phyloP scores from a whole-genome alignment of 2,888 invertebrate species.

The Tethea ocularis region DNA sequence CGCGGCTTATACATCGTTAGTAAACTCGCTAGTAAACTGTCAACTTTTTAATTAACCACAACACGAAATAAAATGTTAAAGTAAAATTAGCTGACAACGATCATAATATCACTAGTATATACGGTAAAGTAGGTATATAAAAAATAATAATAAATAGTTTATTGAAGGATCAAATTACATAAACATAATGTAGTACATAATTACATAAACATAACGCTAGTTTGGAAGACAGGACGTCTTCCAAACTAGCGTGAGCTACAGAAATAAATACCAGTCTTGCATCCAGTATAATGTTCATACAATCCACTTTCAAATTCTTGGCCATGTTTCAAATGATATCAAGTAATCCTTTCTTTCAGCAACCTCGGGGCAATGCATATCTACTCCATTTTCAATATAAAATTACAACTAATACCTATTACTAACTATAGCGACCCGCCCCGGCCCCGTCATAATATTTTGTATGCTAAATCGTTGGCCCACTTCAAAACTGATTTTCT shows the following conservation, averaged over 20 bases:
- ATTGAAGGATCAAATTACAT: too few relatives aligned
- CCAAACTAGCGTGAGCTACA: too few relatives aligned
- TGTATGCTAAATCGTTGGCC: too few relatives aligned
- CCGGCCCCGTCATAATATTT: too few relatives aligned
- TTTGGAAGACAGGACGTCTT: neutral
- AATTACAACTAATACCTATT: neutral
- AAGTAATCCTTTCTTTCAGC: neutral
- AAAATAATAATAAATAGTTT: too few relatives aligned
- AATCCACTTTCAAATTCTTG: neutral
- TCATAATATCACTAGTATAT: neutral
- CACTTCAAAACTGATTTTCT: too few relatives aligned
- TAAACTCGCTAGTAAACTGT: neutral
- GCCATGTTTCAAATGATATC: neutral
- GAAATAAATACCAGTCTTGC: neutral
- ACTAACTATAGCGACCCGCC: too few relatives aligned
- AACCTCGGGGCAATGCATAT: neutral
- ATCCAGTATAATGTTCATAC: neutral
- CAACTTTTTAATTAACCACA: constrained; percentile 1
- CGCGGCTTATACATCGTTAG: neutral
- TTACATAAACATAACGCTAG: too few relatives aligned
- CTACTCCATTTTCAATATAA: neutral
- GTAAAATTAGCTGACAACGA: neutral
- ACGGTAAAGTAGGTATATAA: too few relatives aligned
- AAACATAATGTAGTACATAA: too few relatives aligned
- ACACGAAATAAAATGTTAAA: neutral